Conservation (phyloP, 2,113 vertebrate species). For the Himantopus leucocephalus region DNA sequence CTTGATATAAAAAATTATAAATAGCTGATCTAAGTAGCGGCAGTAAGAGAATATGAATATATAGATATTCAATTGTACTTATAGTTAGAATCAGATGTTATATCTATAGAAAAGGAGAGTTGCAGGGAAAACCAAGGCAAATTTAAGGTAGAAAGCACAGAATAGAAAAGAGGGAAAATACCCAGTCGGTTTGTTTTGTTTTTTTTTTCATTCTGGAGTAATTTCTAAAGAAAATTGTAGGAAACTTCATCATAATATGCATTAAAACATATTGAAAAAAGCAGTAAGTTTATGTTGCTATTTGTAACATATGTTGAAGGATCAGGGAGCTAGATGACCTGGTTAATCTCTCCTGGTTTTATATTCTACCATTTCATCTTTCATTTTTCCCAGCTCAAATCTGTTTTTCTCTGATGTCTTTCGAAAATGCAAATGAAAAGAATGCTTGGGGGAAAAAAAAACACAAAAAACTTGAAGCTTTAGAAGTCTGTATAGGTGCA, state of each 20-base stretch:
- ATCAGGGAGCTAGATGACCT: background rate
- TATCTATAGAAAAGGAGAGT: background rate
- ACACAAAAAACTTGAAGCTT: background rate
- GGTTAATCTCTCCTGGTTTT: background rate
- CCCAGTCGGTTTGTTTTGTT: background rate
- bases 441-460: fast-evolving
- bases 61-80: background rate
- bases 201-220: background rate
- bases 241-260: background rate
- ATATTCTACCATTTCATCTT: background rate
- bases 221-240: background rate
- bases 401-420: background rate
- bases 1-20: background rate
- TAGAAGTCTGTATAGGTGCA: background rate
- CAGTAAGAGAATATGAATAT: background rate
- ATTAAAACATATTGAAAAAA: background rate
- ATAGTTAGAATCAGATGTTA: background rate
- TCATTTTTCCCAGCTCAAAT: background rate
- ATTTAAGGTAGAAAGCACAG: background rate
- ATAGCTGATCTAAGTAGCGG: background rate
- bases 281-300: background rate
- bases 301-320: background rate
- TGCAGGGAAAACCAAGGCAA: background rate
- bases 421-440: background rate
- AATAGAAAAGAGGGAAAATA: background rate